A percentile compares a stretch with the other conserved stretches of the same genome.
Evolutionary conservation across 2,797 vertebrate species (phyloP).

Genomic region (Taenioides sp.): DNA sequence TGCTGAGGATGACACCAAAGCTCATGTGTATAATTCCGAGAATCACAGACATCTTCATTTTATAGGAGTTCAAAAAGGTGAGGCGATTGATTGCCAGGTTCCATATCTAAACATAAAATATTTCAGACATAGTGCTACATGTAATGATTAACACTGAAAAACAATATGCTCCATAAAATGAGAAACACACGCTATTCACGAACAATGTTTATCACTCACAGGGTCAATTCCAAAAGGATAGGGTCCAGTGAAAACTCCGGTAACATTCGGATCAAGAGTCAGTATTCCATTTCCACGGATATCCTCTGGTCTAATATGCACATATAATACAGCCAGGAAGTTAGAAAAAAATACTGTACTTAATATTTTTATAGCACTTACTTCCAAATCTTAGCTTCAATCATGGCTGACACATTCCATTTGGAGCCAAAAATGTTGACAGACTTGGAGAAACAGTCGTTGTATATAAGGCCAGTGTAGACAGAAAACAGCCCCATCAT

Average conservation of each 20-base stretch:
- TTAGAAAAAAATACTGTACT: neutral
- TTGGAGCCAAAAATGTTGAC: constrained; percentile 91
- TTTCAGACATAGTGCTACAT: neutral
- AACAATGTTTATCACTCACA: constrained; percentile 73
- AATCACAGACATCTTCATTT: constrained; percentile 99
- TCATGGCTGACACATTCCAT: constrained; percentile 90
- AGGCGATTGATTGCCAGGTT: constrained; percentile 93
- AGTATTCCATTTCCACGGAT: constrained; percentile 58
- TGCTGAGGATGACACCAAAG: constrained; percentile 88
- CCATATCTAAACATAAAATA: constrained; percentile 85
- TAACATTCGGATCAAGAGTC: constrained; percentile 84
- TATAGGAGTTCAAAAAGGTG: constrained; percentile 96
- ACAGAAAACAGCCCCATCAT: constrained; percentile 97
- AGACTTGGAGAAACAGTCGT: constrained; percentile 99
- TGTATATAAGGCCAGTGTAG: constrained; percentile 97
- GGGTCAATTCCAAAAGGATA: constrained; percentile 97
- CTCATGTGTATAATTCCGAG: constrained; percentile 93
- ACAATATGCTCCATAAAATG: neutral
- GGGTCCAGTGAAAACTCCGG: constrained; percentile 87
- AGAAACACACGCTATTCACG: no score
- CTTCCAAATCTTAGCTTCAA: constrained; percentile 74
- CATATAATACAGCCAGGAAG: constrained; percentile 16
- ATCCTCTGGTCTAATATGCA: constrained; percentile 29
- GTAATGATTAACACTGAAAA: neutral
- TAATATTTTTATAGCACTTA: constrained; percentile 66